A percentile compares a stretch with the other conserved stretches of the same genome.
Conservation (phyloP, 2,113 vertebrate species). For the Psophia crepitans region DNA sequence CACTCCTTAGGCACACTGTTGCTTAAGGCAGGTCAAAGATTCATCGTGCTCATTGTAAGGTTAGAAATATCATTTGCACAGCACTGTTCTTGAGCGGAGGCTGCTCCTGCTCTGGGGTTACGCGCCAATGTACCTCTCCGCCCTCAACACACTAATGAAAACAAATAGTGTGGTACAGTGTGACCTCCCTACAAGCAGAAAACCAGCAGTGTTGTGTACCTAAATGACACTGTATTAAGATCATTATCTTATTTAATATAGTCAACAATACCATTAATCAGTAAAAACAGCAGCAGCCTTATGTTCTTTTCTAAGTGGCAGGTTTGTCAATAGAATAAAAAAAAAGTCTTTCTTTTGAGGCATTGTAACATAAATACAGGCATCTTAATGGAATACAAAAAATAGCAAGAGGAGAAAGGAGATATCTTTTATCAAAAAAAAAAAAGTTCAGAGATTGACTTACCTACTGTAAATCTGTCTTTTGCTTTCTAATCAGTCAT, state of each 20-base stretch:
- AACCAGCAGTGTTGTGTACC: not conserved
- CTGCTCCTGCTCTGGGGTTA: not conserved
- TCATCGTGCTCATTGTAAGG: not conserved
- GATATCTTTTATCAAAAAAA: not conserved
- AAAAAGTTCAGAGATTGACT: not conserved
- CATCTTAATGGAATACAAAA: not conserved
- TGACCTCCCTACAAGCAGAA: not conserved
- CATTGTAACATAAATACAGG: not conserved
- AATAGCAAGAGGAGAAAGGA: not conserved
- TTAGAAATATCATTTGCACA: not conserved
- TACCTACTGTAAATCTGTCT: slow-evolving; percentile 34
- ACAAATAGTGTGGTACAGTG: not conserved
- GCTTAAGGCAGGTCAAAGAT: slow-evolving; percentile 4
- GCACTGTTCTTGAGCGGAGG: not conserved
- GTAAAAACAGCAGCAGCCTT: not conserved
- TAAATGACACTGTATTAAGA: slow-evolving; percentile 4
- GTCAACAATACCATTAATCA: not conserved
- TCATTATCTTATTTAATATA: not conserved
- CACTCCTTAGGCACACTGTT: slow-evolving; percentile 24
- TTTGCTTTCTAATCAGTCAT: slow-evolving; percentile 10
- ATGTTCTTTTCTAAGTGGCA: not conserved
- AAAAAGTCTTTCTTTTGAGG: not conserved
- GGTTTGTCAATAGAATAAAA: slow-evolving; percentile 3
- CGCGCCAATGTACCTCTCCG: not conserved
- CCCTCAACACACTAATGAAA: not conserved